Evolutionary conservation across 2,888 invertebrate genomes (phyloP).

Genomic region (Dasypogon diadema): DNA sequence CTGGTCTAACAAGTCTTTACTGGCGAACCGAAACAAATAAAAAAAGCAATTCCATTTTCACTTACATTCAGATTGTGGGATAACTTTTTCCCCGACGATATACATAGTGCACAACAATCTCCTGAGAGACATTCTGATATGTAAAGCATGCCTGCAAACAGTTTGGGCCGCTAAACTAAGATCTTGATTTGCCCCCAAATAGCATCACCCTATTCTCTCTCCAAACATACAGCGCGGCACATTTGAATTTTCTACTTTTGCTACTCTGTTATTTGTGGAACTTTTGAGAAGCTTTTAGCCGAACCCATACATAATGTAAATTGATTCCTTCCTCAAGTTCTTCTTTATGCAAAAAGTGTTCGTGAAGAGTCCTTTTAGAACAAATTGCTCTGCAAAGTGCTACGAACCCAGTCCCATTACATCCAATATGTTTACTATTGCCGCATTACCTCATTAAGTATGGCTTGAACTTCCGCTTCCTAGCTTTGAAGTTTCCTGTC

Average conservation of each 20-base stretch:
- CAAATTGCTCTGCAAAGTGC: constrained; percentile 32
- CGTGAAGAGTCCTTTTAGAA: constrained; percentile 21
- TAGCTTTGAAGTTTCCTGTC: background rate
- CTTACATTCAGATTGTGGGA: too few species aligned
- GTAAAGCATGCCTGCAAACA: too few species aligned
- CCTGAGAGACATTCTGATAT: too few species aligned
- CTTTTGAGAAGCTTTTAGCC: constrained; percentile 30
- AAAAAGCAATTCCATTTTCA: too few species aligned
- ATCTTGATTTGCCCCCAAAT: background rate
- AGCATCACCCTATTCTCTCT: background rate
- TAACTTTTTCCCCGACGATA: too few species aligned
- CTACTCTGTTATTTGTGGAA: constrained; percentile 27
- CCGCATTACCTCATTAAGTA: constrained; percentile 23
- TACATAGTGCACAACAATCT: too few species aligned
- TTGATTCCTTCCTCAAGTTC: constrained; percentile 25
- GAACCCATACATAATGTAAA: constrained; percentile 24
- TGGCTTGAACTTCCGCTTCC: constrained; percentile 21
- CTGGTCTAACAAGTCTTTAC: too few species aligned
- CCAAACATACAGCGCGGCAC: background rate
- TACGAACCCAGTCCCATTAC: background rate
- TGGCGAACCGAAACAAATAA: too few species aligned
- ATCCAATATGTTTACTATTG: constrained; percentile 30
- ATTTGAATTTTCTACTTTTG: constrained; percentile 32
- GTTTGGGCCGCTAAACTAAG: too few species aligned
- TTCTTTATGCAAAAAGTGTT: constrained; percentile 39